Conservation (phyloP, 1,140 invertebrate species). For the Holotrichia oblita region DNA sequence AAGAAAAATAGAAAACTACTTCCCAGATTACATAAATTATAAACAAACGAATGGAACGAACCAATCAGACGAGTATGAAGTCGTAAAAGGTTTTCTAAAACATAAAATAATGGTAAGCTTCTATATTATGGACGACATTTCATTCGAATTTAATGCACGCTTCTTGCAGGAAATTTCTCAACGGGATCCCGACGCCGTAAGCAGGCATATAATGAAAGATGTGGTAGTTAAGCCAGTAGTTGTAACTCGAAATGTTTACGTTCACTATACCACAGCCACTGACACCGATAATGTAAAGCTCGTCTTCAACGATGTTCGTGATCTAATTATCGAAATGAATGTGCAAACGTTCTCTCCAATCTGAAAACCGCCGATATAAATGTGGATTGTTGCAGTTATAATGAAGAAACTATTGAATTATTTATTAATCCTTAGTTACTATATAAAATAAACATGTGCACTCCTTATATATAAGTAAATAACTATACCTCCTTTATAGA, state of each 20-base stretch:
- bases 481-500: too few species aligned
- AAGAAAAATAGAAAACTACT: conserved; percentile 70
- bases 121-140: conserved; percentile 23
- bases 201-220: not conserved
- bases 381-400: too few species aligned
- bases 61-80: conserved; percentile 69
- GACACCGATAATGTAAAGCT: conserved; percentile 76
- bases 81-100: conserved; percentile 73
- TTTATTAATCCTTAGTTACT: too few species aligned
- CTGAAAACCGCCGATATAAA: not conserved
- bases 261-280: conserved; percentile 78
- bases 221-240: not conserved
- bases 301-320: conserved; percentile 77
- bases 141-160: not conserved
- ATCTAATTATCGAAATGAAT: conserved; percentile 66
- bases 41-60: conserved; percentile 58
- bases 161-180: not conserved
- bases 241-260: conserved; percentile 66
- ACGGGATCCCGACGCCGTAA: not conserved
- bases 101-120: conserved; percentile 72
- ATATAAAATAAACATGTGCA: too few species aligned
- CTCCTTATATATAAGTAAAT: too few species aligned
- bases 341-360: conserved; percentile 16
- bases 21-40: conserved; percentile 71
- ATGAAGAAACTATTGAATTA: not conserved